A percentile compares a stretch with the other conserved stretches of the same genome.
phyloP scores from a whole-genome alignment of 2,888 invertebrate species.

The Hymenopus coronatus region DNA sequence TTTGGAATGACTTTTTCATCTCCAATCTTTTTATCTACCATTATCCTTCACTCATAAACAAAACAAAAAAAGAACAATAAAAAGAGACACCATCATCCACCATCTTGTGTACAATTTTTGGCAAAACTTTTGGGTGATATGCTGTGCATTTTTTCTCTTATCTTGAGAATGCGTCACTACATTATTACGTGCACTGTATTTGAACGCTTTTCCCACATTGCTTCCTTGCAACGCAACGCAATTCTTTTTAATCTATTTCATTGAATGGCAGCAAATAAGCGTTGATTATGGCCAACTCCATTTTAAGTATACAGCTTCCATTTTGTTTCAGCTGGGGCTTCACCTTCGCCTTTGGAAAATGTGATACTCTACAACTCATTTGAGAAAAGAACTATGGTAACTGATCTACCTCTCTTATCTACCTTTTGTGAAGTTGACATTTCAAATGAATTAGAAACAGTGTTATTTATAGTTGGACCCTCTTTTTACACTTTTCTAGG shows the following conservation, averaged over 20 bases:
- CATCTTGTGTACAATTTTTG: constrained; percentile 7
- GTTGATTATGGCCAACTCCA: background rate
- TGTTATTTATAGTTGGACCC: no score
- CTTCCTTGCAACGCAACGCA: constrained; percentile 16
- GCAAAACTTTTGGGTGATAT: background rate
- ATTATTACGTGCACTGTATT: constrained; percentile 16
- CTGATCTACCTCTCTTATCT: no score
- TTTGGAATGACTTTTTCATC: constrained; percentile 9
- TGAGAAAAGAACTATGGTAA: background rate
- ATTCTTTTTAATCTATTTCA: background rate
- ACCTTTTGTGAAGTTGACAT: no score
- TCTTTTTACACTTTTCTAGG: no score
- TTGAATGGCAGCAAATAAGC: background rate
- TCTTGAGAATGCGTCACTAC: background rate
- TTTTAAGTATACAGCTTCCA: background rate
- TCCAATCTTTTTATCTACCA: constrained; percentile 5
- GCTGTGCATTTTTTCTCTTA: constrained; percentile 4
- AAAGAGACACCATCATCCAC: background rate
- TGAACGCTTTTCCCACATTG: constrained; percentile 26
- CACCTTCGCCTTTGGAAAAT: background rate
- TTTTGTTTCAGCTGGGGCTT: background rate
- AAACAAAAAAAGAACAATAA: background rate
- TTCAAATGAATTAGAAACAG: no score
- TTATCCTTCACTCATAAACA: background rate
- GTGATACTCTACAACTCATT: background rate